Evolutionary conservation across 2,888 invertebrate species (phyloP).

Genomic region (Deladenus siricidicola): DNA sequence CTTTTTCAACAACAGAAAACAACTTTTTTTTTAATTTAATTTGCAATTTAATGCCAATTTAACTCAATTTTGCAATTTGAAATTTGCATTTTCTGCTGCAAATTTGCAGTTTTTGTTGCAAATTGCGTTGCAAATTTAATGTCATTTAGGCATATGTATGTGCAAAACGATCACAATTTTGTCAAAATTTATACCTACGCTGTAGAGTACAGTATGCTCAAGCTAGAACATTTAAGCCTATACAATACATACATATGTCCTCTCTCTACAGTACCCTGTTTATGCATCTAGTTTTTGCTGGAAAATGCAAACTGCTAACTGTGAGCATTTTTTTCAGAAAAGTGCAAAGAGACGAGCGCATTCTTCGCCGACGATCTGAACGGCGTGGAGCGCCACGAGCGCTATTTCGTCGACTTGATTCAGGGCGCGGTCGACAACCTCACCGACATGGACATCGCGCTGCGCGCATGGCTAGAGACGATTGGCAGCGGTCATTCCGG

Average conservation of each 20-base stretch:
- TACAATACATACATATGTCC: too few relatives aligned
- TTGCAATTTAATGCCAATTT: too few relatives aligned
- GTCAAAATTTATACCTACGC: not conserved
- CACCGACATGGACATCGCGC: slow-evolving; percentile 33
- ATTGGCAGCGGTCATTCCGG: slow-evolving; percentile 43
- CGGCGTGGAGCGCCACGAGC: slow-evolving; percentile 29
- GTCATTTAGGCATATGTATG: not conserved
- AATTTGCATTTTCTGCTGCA: too few relatives aligned
- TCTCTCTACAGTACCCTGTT: too few relatives aligned
- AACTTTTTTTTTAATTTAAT: not conserved
- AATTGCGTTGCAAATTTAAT: not conserved
- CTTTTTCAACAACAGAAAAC: slow-evolving; percentile 5
- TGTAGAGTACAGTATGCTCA: not conserved
- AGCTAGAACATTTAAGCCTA: too few relatives aligned
- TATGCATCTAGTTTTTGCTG: too few relatives aligned
- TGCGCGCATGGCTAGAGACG: slow-evolving; percentile 40
- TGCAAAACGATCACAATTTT: not conserved
- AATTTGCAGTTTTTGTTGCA: not conserved
- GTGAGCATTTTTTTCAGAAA: slow-evolving; percentile 11
- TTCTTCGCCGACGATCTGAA: slow-evolving; percentile 18
- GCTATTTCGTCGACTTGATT: slow-evolving; percentile 41
- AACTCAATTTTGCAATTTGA: too few relatives aligned
- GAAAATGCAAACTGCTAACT: not conserved
- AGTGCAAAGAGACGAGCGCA: slow-evolving; percentile 16
- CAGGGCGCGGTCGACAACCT: slow-evolving; percentile 44